Evolutionary conservation across 2,797 vertebrate species (phyloP), one percentile per base, ranked within the genome.

Genomic region (Alfaro cultratus): DNA sequence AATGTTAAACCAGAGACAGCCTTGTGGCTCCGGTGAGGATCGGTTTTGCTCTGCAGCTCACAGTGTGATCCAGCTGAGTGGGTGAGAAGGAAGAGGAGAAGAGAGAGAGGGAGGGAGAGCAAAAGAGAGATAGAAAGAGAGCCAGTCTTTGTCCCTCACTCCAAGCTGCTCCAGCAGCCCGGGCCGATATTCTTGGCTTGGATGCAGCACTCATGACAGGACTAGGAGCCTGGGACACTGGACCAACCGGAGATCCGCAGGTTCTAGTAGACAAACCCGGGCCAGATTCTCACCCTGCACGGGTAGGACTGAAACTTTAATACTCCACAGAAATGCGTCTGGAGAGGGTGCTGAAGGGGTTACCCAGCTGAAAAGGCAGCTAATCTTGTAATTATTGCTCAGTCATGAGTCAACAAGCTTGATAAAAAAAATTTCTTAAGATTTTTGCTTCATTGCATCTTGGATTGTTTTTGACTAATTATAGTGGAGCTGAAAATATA

Each of bases 171-270:
- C 82, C 81, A 87, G 86, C 85, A 86, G 91, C 89, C 83, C 92
- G 89, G 92, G 91, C 89, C 88, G 91, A 92, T 83, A 92, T 92
- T 94, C 89, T 92, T 93, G 92, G 91, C 93, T 93, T 87, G 83
- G 86, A 93, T 78, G 43, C 90, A 91, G 88, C 86, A 86, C 93
- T 91, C 92, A 94, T 95, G 94, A 94, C 94, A 94, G 94, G 93
- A 94, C 91, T 93, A 94, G 90, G 93, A 94, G 89, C 92, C 89
- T 82, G 92, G 91, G 91, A 94, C 93, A 86, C 80, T 77, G 94
- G 93, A 95, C 91, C 90, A 90, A 94, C 94, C 68, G 89, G 93
- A 91, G 92, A 94, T 93, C 93, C 92, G 91, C 91, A 93, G 93
- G 91, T 94, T 88, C 92, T 87, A 81, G 81, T 89, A 91, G 89